Percentiles rank a stretch among this genome's conserved stretches.
phyloP scores from a whole-genome alignment of 2,797 vertebrate species.

The Zonotrichia albicollis region DNA sequence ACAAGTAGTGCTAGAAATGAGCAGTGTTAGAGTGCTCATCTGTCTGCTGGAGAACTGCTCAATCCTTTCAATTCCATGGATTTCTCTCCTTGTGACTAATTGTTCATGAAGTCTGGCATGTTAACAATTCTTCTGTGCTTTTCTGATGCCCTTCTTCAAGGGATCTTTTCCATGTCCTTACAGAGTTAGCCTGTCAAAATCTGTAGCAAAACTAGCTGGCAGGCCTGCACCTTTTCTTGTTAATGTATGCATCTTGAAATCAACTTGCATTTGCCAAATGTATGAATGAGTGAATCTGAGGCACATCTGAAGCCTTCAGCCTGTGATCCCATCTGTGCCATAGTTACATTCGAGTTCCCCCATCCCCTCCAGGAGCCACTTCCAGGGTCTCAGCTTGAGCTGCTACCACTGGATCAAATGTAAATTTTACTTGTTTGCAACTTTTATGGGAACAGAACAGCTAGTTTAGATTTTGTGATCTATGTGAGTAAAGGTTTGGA shows the following conservation, averaged over 20 bases:
- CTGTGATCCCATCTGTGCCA: constrained; percentile 23
- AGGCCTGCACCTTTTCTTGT: background rate
- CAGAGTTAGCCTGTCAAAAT: background rate
- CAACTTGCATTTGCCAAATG: background rate
- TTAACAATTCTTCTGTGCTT: background rate
- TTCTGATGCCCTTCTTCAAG: background rate
- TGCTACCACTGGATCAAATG: background rate
- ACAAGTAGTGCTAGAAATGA: background rate
- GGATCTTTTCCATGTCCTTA: background rate
- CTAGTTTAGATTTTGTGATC: background rate
- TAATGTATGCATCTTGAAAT: constrained; percentile 1
- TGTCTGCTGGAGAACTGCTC: background rate
- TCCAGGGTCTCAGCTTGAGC: background rate
- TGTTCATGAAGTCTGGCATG: background rate
- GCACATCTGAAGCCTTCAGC: constrained; percentile 15
- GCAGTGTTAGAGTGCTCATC: background rate
- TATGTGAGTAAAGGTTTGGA: background rate
- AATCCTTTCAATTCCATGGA: background rate
- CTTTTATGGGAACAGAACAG: background rate
- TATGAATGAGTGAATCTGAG: background rate
- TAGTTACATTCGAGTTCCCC: background rate
- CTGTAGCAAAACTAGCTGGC: background rate
- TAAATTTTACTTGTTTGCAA: background rate
- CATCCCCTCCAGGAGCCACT: background rate
- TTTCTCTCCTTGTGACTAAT: background rate